Percentiles rank a stretch among this genome's conserved stretches.
Evolutionary conservation across 2,113 vertebrate species (phyloP).

Genomic region (Balaeniceps rex): DNA sequence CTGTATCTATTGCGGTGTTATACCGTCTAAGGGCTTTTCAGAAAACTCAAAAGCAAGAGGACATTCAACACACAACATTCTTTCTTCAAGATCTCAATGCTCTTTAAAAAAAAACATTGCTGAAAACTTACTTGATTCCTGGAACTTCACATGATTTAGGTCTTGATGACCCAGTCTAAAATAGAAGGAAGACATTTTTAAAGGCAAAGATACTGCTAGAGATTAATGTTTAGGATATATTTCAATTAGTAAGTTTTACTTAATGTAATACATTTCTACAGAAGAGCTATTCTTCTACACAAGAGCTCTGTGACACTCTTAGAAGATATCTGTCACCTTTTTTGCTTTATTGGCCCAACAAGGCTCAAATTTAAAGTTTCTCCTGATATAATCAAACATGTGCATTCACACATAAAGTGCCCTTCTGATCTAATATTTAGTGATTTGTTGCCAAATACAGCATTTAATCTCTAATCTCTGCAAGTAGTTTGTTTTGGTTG

Average conservation of each 20-base stretch:
- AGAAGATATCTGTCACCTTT: not conserved
- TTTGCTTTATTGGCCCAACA: not conserved
- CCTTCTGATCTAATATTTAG: not conserved
- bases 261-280: not conserved
- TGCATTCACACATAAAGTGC: not conserved
- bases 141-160: conserved; percentile 95
- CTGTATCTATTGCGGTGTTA: not conserved
- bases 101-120: not conserved
- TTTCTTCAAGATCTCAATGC: not conserved
- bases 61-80: not conserved
- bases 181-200: conserved; percentile 17
- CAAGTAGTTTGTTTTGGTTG: not conserved
- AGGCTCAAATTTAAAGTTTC: not conserved
- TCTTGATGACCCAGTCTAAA: conserved; percentile 84
- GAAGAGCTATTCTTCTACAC: not conserved
- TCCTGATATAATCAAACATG: not conserved
- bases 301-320: not conserved
- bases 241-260: not conserved
- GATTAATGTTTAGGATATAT: not conserved
- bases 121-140: conserved; percentile 92
- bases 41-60: not conserved
- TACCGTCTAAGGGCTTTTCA: not conserved
- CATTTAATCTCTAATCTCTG: not conserved
- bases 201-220: not conserved
- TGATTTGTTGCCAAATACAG: not conserved